Percentiles rank a stretch among this genome's conserved stretches.
Evolutionary conservation across 1,140 invertebrate genomes (phyloP).

Genomic region (Drosophila pseudoobscura): DNA sequence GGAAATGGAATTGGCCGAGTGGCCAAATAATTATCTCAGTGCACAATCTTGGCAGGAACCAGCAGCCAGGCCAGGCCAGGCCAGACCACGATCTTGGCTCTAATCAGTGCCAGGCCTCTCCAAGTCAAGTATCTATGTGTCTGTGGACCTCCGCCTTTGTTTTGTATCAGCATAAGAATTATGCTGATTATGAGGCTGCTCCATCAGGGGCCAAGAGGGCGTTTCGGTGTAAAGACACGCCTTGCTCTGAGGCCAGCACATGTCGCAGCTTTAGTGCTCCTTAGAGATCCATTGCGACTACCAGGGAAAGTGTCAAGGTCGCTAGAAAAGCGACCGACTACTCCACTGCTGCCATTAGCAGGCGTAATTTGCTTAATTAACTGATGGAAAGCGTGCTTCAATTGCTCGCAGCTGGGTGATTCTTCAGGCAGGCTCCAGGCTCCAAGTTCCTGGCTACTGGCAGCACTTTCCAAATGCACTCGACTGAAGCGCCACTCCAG

Average conservation of each 20-base stretch:
- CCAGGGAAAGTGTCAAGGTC: constrained; percentile 46
- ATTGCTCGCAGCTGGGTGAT: constrained; percentile 9
- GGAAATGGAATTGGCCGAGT: constrained; percentile 32
- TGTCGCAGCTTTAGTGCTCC: constrained; percentile 44
- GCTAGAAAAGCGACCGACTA: neutral
- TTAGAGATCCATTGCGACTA: constrained; percentile 43
- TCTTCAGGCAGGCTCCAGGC: neutral
- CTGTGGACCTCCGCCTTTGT: constrained; percentile 20
- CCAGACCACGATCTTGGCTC: constrained; percentile 43
- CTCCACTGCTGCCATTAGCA: constrained; percentile 32
- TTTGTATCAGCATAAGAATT: constrained; percentile 68
- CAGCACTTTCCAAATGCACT: constrained; percentile 43
- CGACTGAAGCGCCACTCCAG: constrained; percentile 55
- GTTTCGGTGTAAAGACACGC: constrained; percentile 33
- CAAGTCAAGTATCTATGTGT: constrained; percentile 22
- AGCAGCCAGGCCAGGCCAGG: constrained; percentile 7
- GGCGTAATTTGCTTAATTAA: constrained; percentile 48
- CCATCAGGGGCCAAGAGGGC: constrained; percentile 39
- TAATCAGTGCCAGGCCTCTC: constrained; percentile 52
- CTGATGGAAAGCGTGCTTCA: constrained; percentile 30
- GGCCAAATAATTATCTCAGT: constrained; percentile 75
- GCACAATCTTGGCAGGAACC: constrained; percentile 62
- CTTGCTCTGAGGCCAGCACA: constrained; percentile 21
- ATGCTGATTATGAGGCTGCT: constrained; percentile 77
- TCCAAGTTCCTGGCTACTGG: neutral